These are phyloP conservation scores for Poecile montanus DNA, from an alignment of 2,797 vertebrate genomes.

Conservation along the genomic window DNA sequence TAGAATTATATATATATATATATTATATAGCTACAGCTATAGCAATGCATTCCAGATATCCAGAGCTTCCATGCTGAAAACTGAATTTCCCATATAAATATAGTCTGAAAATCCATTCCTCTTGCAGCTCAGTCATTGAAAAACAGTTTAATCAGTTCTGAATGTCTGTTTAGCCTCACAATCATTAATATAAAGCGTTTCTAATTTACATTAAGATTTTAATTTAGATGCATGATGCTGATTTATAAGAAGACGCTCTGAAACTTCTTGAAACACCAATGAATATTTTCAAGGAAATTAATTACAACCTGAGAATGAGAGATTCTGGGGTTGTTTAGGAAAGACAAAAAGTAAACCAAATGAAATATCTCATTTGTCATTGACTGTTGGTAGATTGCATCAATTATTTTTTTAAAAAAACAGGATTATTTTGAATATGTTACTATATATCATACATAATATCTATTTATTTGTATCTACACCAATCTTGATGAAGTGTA, in stretches of 20 bases:
- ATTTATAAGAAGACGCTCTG: constrained; percentile 48
- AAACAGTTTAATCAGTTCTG: constrained; percentile 49
- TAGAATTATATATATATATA: neutral
- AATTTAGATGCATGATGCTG: constrained; percentile 54
- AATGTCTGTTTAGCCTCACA: constrained; percentile 47
- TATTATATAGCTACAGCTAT: neutral
- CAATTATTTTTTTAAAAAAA: neutral
- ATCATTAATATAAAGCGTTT: constrained; percentile 47
- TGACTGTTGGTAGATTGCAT: constrained; percentile 21
- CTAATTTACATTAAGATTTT: constrained; percentile 57
- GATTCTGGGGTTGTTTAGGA: constrained; percentile 28
- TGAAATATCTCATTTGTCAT: constrained; percentile 54
- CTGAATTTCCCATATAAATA: neutral
- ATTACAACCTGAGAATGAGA: constrained; percentile 71
- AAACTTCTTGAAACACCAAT: constrained; percentile 54
- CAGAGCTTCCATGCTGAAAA: neutral
- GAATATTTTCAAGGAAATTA: constrained; percentile 66
- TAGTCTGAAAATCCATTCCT: neutral
- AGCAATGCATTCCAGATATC: neutral
- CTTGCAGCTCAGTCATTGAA: neutral
- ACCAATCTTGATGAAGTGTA: neutral
- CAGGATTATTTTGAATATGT: neutral
- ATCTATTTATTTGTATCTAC: neutral
- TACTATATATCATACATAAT: neutral
- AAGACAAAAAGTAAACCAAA: constrained; percentile 52